Evolutionary conservation across 2,888 invertebrate species (phyloP).

Genomic region (Anthrax anthrax): DNA sequence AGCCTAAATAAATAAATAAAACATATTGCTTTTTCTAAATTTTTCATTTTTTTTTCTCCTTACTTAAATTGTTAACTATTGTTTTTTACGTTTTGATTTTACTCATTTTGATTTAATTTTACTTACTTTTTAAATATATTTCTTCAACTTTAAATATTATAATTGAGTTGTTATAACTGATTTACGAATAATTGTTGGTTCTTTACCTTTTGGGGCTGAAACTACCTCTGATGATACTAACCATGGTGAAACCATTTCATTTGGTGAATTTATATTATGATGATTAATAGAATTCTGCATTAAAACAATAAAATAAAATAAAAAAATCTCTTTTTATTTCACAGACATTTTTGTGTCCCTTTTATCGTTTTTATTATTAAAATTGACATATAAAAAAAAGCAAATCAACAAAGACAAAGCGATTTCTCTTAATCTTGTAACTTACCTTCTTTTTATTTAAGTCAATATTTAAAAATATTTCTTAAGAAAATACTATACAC

Average conservation of each 20-base stretch:
- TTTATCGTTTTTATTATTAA: no score
- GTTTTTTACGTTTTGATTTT: not conserved
- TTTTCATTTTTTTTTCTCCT: no score
- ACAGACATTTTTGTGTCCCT: no score
- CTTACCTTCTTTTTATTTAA: not conserved
- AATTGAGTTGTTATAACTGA: constrained; percentile 79
- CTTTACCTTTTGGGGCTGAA: constrained; percentile 48
- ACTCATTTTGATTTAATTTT: not conserved
- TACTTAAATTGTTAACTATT: not conserved
- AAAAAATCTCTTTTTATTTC: no score
- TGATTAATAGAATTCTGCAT: constrained; percentile 38
- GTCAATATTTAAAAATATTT: no score
- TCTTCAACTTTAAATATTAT: constrained; percentile 19
- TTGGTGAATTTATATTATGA: constrained; percentile 33
- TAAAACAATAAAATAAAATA: no score
- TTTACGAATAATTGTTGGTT: constrained; percentile 62
- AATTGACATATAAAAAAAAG: no score
- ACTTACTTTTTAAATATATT: no score
- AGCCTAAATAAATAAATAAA: constrained; percentile 8
- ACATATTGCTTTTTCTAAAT: constrained; percentile 3
- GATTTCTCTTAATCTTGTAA: no score
- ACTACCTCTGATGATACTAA: constrained; percentile 61
- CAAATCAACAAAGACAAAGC: no score
- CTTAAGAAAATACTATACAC: no score
- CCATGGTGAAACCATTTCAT: constrained; percentile 66